Conservation (phyloP, 2,797 vertebrate species). For the Alosa sapidissima region DNA sequence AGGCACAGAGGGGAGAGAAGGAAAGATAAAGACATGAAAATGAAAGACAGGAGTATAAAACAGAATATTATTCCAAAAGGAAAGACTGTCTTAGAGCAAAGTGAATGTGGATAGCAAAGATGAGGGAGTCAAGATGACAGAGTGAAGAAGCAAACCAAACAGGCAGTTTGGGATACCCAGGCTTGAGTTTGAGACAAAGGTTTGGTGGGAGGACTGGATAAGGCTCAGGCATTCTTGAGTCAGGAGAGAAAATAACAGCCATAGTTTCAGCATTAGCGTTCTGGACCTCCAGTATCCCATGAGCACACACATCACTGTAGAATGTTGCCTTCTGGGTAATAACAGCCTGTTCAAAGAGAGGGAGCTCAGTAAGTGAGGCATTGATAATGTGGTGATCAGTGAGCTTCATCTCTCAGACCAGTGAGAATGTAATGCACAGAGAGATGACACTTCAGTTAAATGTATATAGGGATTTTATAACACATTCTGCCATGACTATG, state of each 20-base stretch:
- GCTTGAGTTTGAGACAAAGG: background rate
- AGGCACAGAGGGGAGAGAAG: slow-evolving; percentile 26
- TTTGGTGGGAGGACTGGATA: background rate
- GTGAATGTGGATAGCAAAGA: slow-evolving; percentile 25
- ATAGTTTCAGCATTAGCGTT: background rate
- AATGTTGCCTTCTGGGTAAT: slow-evolving; percentile 1
- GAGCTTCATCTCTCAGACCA: background rate
- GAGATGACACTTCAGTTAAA: background rate
- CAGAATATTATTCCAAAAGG: slow-evolving; percentile 19
- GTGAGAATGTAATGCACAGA: background rate
- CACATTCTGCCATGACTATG: background rate
- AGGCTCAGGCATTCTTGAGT: background rate
- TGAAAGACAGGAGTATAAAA: background rate
- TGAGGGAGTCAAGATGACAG: slow-evolving; percentile 15
- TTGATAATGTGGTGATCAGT: background rate
- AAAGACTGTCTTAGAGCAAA: slow-evolving; percentile 13
- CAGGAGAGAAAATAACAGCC: background rate
- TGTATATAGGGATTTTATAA: background rate
- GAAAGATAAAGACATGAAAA: slow-evolving; percentile 15
- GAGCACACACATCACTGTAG: background rate
- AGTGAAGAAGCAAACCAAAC: slow-evolving; percentile 27
- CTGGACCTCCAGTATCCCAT: slow-evolving; percentile 12
- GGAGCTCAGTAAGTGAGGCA: background rate
- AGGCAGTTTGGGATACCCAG: slow-evolving; percentile 20
- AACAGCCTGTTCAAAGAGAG: background rate